Base-by-base conservation (phyloP, 2,888 invertebrate genomes). In the Apotomis capreana region DNA sequence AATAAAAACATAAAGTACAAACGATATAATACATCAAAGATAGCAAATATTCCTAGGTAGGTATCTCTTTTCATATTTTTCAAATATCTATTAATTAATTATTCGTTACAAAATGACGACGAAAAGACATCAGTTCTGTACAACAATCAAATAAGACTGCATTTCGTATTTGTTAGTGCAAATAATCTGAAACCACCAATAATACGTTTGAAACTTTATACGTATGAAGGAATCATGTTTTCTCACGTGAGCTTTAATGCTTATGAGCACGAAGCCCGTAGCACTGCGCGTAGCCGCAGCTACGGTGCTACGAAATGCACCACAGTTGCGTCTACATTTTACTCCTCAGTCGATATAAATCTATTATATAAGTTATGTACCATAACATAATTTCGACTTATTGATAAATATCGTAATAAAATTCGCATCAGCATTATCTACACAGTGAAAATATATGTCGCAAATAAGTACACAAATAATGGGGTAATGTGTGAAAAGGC, bases 211-310 rank as follows among this genome's bases (percentile, higher is more conserved):
- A n/a, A 44, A 55, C 44, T 54, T 44, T 46, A 3, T 8, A 26
- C 44, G 6, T 40, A 26, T 54, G 13, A 40, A 15, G 15, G 3
- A 55, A 36, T 3, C n/a, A 6, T 55, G 12, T 6, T 49, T 12
- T 10, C 10, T 49, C 49, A 9, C 10, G 8, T 40, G 13, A 37
- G 51, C 51, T 51, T 40, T 15, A 26, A 36, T 36, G 61, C 15
- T 54, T 12, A 15, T n/a, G 37, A 10, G 49, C n/a, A 37, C 15
- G 57, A n/a, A 36, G 55, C 37, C 6, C 77, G 79, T 79, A 79
- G 79, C 79, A 68, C 15, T 60, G 3, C 76, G 62, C 83, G 81
- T 83, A 83, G 84, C 83, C 75, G 46, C 46, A 6, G 78, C 83
- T 83, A 82, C 82, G 75, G 46, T 12, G 61, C 74, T 74, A 68